These are phyloP conservation scores for Anolis carolinensis DNA, from an alignment of 2,113 vertebrate genomes.

Conservation along the genomic window DNA sequence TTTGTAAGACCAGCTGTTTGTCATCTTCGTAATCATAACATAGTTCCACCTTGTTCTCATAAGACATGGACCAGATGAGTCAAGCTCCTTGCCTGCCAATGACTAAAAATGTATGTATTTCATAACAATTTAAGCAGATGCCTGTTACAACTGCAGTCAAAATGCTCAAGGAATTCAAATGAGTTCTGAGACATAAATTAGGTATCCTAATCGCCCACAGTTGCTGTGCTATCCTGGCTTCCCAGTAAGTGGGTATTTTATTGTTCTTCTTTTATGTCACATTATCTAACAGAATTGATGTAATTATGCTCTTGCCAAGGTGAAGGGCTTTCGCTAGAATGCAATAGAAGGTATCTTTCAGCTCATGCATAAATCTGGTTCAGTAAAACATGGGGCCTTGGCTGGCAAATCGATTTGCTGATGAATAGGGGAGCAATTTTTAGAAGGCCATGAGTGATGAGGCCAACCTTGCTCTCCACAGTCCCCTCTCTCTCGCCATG, in stretches of 20 bases:
- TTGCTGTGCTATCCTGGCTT: conserved; percentile 45
- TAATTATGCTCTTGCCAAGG: conserved; percentile 45
- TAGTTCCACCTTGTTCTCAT: conserved; percentile 26
- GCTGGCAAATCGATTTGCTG: conserved; percentile 1
- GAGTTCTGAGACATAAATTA: conserved; percentile 64
- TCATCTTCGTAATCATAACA: conserved; percentile 10
- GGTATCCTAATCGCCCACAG: conserved; percentile 61
- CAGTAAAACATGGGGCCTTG: conserved; percentile 30
- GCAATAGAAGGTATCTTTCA: background rate
- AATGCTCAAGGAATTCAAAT: conserved; percentile 62
- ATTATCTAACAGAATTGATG: conserved; percentile 47
- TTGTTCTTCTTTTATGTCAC: conserved; percentile 53
- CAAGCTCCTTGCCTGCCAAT: conserved; percentile 41
- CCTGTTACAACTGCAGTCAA: conserved; percentile 45
- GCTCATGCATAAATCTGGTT: conserved; percentile 17
- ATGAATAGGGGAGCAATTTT: background rate
- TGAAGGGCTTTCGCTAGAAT: conserved; percentile 23
- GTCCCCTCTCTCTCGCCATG: background rate
- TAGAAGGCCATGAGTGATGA: background rate
- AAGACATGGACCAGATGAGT: conserved; percentile 25
- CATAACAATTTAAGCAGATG: conserved; percentile 53
- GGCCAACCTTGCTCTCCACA: background rate
- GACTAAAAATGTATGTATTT: conserved; percentile 48
- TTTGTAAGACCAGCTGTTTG: conserved; percentile 30
- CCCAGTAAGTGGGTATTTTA: conserved; percentile 57